These are phyloP conservation scores for Gonatopus flavifemur DNA, from an alignment of 1,140 invertebrate species.

Conservation along the genomic window DNA sequence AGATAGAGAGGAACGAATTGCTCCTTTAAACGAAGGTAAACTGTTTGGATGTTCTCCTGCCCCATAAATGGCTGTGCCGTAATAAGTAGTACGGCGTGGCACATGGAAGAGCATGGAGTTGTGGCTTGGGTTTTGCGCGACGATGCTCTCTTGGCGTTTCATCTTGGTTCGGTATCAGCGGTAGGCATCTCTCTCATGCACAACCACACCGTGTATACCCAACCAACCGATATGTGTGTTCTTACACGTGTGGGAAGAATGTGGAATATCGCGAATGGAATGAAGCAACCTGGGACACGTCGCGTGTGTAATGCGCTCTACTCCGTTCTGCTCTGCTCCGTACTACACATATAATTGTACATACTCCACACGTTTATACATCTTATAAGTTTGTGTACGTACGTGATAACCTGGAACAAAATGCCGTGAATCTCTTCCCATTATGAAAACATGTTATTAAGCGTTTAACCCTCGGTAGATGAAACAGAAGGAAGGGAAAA, in stretches of 20 bases:
- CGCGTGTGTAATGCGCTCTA: slow-evolving; percentile 21
- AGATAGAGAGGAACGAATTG: slow-evolving; percentile 6
- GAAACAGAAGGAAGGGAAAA: too few relatives aligned
- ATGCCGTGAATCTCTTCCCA: slow-evolving; percentile 22
- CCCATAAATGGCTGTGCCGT: slow-evolving; percentile 43
- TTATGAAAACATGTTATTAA: too few relatives aligned
- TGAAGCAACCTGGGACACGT: slow-evolving; percentile 47
- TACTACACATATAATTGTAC: background rate
- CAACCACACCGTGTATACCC: too few relatives aligned
- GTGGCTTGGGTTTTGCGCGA: too few relatives aligned
- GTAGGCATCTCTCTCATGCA: slow-evolving; percentile 47
- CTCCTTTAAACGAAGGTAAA: too few relatives aligned
- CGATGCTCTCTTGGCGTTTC: too few relatives aligned
- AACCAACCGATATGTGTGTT: slow-evolving; percentile 45
- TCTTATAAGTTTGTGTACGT: slow-evolving; percentile 23
- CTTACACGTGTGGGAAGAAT: slow-evolving; percentile 56
- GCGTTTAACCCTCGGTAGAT: too few relatives aligned
- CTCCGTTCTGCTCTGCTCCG: background rate
- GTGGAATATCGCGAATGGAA: slow-evolving; percentile 55
- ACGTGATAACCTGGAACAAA: slow-evolving; percentile 31
- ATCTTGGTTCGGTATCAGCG: slow-evolving; percentile 40
- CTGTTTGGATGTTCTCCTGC: slow-evolving; percentile 46
- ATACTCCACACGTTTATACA: background rate
- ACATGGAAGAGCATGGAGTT: too few relatives aligned
- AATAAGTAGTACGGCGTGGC: slow-evolving; percentile 7